phyloP scores from a whole-genome alignment of 2,797 vertebrate species.

The Chelon labrosus region DNA sequence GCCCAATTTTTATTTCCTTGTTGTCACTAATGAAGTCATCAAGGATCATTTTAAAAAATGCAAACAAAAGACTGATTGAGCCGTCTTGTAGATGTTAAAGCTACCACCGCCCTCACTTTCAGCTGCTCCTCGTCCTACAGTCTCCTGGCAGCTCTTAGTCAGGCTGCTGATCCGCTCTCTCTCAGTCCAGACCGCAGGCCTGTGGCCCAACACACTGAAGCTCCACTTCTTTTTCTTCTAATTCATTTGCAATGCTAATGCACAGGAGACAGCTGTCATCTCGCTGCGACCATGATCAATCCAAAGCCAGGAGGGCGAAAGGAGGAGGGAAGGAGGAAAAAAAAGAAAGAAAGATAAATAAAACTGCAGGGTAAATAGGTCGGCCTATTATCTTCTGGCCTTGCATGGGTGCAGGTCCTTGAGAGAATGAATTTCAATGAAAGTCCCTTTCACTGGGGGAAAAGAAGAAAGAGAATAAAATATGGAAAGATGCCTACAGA shows the following conservation, averaged over 20 bases:
- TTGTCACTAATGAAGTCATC: too few relatives aligned
- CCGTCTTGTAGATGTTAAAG: neutral
- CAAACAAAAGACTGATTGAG: conserved; percentile 1
- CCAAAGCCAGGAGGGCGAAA: conserved; percentile 48
- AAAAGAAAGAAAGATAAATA: conserved; percentile 61
- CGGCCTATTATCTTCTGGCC: conserved; percentile 82
- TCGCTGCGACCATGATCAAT: conserved; percentile 71
- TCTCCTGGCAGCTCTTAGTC: conserved; percentile 17
- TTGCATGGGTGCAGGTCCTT: conserved; percentile 76
- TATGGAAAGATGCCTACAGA: conserved; percentile 58
- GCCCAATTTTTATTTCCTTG: too few relatives aligned
- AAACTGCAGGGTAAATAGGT: conserved; percentile 83
- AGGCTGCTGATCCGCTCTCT: conserved; percentile 14
- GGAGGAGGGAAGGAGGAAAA: neutral
- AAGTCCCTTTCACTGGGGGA: conserved; percentile 60
- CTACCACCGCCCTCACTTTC: neutral
- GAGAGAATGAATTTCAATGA: conserved; percentile 84
- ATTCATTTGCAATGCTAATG: conserved; percentile 87
- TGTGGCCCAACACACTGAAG: conserved; percentile 36
- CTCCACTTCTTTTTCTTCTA: conserved; percentile 50
- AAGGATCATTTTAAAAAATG: neutral
- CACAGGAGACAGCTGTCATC: conserved; percentile 84
- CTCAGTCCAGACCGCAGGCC: conserved; percentile 22
- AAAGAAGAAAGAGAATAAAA: conserved; percentile 58
- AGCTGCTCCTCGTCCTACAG: conserved; percentile 32